Evolutionary conservation across 2,888 invertebrate genomes (phyloP).

Genomic region (Rhaphigaster nebulosa): DNA sequence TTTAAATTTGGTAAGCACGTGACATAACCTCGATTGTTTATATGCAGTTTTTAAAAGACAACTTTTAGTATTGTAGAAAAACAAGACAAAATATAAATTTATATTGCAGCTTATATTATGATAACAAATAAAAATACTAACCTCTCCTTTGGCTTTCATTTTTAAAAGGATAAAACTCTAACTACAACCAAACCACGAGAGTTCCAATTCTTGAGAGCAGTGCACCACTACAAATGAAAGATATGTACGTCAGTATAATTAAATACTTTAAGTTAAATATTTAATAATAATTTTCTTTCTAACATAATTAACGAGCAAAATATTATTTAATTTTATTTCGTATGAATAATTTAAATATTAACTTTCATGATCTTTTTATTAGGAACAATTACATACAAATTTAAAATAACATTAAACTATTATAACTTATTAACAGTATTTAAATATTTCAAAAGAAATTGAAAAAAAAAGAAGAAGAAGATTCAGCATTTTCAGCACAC

Average conservation of each 20-base stretch:
- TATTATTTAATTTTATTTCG: not conserved
- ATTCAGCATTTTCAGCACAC: not conserved
- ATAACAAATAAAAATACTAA: conserved; percentile 69
- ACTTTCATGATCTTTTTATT: not conserved
- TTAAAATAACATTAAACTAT: not conserved
- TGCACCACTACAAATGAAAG: not conserved
- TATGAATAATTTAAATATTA: not conserved
- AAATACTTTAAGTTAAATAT: not conserved
- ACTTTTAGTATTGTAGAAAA: conserved; percentile 65
- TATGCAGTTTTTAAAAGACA: not conserved
- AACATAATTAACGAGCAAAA: not conserved
- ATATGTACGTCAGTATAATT: not conserved
- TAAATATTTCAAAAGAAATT: not conserved
- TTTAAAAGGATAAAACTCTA: conserved; percentile 10
- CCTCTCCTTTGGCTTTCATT: conserved; percentile 93
- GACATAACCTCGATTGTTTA: not conserved
- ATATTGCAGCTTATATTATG: not conserved
- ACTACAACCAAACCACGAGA: not conserved
- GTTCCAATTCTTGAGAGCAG: not conserved
- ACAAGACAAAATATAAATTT: conserved; percentile 63
- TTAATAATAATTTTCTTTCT: not conserved
- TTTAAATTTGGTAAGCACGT: not conserved
- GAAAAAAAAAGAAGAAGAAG: not conserved
- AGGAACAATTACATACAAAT: not conserved
- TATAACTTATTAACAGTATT: not conserved